These are phyloP conservation scores for Azemiops feae DNA, from an alignment of 2,113 vertebrate genomes.

Conservation along the genomic window DNA sequence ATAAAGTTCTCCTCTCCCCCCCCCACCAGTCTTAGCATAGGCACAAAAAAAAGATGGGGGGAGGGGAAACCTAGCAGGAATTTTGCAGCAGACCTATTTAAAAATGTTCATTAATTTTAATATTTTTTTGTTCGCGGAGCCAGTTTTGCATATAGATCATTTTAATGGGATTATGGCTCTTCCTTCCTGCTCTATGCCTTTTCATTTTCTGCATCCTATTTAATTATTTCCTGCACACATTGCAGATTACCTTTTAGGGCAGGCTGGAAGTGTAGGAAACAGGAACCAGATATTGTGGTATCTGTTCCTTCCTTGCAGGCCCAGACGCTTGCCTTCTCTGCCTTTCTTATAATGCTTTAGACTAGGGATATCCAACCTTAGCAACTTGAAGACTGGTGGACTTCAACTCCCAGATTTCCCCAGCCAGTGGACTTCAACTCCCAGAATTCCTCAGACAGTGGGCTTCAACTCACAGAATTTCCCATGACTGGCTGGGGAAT, in stretches of 20 bases:
- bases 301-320: neutral
- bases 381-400: neutral
- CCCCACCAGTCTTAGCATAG: rapidly evolving
- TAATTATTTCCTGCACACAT: slow-evolving; percentile 20
- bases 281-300: slow-evolving; percentile 4
- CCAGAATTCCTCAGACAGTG: neutral
- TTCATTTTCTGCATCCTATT: neutral
- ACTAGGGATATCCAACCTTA: neutral
- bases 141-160: neutral
- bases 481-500: neutral
- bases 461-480: neutral
- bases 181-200: neutral
- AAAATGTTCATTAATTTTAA: neutral
- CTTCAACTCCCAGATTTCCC: neutral
- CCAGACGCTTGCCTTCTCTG: rapidly evolving
- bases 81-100: slow-evolving; percentile 26
- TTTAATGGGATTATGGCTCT: neutral
- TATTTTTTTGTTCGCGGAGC: slow-evolving; percentile 8
- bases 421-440: neutral
- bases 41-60: neutral
- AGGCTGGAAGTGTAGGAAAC: neutral
- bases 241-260: slow-evolving; percentile 31
- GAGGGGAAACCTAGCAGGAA: neutral
- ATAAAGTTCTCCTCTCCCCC: rapidly evolving
- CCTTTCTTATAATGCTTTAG: neutral